Evolutionary conservation across 1,140 invertebrate species (phyloP).

Genomic region (Ostrea denselamellosa): DNA sequence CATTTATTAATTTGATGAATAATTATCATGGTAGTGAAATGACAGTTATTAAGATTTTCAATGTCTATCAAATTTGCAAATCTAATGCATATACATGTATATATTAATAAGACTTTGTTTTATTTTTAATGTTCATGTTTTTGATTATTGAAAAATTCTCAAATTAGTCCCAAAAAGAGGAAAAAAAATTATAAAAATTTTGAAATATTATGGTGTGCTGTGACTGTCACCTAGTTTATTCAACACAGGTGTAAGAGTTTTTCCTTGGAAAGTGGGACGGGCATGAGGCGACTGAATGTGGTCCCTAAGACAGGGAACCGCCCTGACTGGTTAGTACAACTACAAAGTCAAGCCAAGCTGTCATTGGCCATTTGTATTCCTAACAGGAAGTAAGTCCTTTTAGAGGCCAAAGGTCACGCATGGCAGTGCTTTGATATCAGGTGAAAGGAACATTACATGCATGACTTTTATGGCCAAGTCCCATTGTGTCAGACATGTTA

Average conservation of each 20-base stretch:
- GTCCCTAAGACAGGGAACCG: conserved; percentile 83
- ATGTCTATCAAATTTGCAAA: too few relatives aligned
- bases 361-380: conserved; percentile 56
- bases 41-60: too few relatives aligned
- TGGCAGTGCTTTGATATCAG: not conserved
- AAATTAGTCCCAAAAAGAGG: too few relatives aligned
- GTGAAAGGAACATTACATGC: not conserved
- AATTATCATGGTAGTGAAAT: too few relatives aligned
- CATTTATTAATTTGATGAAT: too few relatives aligned
- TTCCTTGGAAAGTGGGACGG: conserved; percentile 87
- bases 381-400: conserved; percentile 63
- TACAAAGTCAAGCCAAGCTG: conserved; percentile 57
- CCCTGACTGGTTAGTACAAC: conserved; percentile 82
- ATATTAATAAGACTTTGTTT: too few relatives aligned
- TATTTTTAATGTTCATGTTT: too few relatives aligned
- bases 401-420: not conserved
- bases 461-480: not conserved
- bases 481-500: not conserved
- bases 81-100: too few relatives aligned
- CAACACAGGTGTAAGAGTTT: conserved; percentile 88
- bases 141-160: too few relatives aligned
- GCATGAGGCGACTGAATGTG: conserved; percentile 84
- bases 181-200: too few relatives aligned
- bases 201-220: not conserved
- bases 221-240: not conserved